Evolutionary conservation across 2,797 vertebrate genomes (phyloP).

Genomic region (Dendrocincla fuliginosa): DNA sequence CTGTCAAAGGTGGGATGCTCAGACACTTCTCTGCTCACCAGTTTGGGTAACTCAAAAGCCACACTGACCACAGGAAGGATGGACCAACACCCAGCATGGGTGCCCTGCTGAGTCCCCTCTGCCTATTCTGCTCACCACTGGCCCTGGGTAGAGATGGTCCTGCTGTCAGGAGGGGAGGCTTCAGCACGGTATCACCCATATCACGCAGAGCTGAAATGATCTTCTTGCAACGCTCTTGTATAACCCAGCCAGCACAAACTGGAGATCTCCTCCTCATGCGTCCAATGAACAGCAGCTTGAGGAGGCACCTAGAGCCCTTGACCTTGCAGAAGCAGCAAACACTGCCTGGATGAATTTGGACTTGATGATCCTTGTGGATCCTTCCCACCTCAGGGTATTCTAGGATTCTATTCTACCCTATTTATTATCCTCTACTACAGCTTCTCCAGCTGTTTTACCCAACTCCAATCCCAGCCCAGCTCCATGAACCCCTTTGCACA

Average conservation of each 20-base stretch:
- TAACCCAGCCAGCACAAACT: rapidly evolving
- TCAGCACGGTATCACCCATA: neutral
- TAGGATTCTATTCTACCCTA: neutral
- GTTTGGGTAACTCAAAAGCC: neutral
- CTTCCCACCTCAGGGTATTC: neutral
- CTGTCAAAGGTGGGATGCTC: neutral
- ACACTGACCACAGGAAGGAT: neutral
- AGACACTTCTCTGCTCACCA: neutral
- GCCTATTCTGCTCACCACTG: neutral
- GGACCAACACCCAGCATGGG: rapidly evolving
- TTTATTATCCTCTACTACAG: neutral
- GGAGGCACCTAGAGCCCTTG: neutral
- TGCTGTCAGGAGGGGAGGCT: rapidly evolving
- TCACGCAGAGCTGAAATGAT: rapidly evolving
- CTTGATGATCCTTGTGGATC: neutral
- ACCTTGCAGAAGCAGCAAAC: neutral
- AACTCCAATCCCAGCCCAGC: neutral
- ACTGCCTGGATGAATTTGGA: neutral
- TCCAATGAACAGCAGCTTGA: neutral
- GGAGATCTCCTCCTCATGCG: neutral
- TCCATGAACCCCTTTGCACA: neutral
- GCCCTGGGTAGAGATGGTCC: neutral
- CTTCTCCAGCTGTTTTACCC: neutral
- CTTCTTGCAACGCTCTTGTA: neutral
- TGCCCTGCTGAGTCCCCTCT: neutral